A percentile compares a stretch with the other conserved stretches of the same genome.
Evolutionary conservation across 2,888 invertebrate species (phyloP).

Genomic region (Leucoptera coffeella): DNA sequence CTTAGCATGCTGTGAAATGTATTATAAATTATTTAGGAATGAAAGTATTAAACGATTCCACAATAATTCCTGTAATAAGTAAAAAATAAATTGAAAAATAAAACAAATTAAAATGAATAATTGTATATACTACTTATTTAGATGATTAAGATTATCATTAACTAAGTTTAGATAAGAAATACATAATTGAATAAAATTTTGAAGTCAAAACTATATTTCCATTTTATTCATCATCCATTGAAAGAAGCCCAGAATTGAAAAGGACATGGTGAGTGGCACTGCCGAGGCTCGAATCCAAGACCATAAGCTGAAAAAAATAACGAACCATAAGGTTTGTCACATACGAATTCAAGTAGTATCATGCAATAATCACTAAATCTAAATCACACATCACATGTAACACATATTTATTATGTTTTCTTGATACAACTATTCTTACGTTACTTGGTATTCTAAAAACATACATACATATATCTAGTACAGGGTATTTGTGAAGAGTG

Average conservation of each 20-base stretch:
- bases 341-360: background rate
- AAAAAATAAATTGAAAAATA: slow-evolving; percentile 3
- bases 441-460: too few species aligned
- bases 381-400: too few species aligned
- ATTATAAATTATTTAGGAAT: slow-evolving; percentile 6
- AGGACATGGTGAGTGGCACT: slow-evolving; percentile 75
- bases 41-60: slow-evolving; percentile 5
- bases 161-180: too few species aligned
- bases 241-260: slow-evolving; percentile 68
- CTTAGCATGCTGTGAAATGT: background rate
- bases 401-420: too few species aligned
- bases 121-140: too few species aligned
- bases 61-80: slow-evolving; percentile 3
- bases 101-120: too few species aligned
- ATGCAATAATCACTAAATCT: too few species aligned
- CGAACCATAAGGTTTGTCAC: background rate
- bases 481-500: too few species aligned
- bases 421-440: too few species aligned
- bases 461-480: too few species aligned
- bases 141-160: too few species aligned
- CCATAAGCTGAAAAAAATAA: slow-evolving; percentile 54
- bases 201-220: slow-evolving; percentile 29
- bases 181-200: slow-evolving; percentile 1
- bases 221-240: slow-evolving; percentile 74
- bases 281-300: slow-evolving; percentile 72